Evolutionary conservation across 2,888 invertebrate genomes (phyloP).

Genomic region (Morpho helenor): DNA sequence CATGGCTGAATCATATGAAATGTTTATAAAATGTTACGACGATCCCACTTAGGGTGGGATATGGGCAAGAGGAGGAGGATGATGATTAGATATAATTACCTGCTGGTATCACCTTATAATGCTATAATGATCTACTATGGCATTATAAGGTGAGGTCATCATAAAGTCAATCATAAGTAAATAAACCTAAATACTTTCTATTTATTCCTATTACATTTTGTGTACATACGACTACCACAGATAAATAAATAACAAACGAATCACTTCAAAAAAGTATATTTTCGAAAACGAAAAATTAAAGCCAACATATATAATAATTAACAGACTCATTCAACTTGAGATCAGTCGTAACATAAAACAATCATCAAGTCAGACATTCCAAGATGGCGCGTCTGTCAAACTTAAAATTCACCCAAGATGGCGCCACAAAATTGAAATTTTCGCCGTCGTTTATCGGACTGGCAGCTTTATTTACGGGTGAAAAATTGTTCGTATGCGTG

Average conservation of each 20-base stretch:
- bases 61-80: too few species aligned
- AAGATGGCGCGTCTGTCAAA: constrained; percentile 80
- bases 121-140: too few species aligned
- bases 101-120: too few species aligned
- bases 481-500: constrained; percentile 43
- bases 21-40: too few species aligned
- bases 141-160: too few species aligned
- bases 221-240: too few species aligned
- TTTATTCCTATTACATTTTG: too few species aligned
- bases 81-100: too few species aligned
- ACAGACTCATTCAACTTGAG: background rate
- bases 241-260: background rate
- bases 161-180: too few species aligned
- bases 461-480: constrained; percentile 48
- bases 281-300: constrained; percentile 15
- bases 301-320: constrained; percentile 8
- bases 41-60: too few species aligned
- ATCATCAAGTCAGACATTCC: constrained; percentile 60
- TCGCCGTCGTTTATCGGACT: constrained; percentile 35
- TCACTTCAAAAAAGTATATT: background rate
- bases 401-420: constrained; percentile 83
- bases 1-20: too few species aligned
- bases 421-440: constrained; percentile 73
- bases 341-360: constrained; percentile 6
- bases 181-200: too few species aligned